Conservation (phyloP, 2,113 vertebrate genomes). For the Scatophagus argus region DNA sequence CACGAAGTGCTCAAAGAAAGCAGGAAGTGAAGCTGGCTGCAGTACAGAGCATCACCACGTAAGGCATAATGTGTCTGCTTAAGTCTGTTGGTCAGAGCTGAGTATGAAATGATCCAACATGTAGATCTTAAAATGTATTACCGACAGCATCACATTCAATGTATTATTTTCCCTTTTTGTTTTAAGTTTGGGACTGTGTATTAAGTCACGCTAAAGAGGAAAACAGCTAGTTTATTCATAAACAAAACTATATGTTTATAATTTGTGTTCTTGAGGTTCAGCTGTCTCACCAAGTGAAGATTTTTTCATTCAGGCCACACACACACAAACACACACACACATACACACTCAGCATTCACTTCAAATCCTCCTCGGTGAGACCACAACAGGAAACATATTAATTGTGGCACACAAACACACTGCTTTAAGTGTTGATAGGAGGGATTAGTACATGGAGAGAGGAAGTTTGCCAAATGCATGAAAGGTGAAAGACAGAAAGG, state of each 20-base stretch:
- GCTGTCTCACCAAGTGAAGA: background rate
- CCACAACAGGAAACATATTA: constrained; percentile 28
- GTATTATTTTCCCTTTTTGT: background rate
- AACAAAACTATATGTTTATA: background rate
- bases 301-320: too few species aligned
- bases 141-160: too few species aligned
- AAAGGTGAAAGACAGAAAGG: background rate
- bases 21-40: too few species aligned
- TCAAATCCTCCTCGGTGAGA: constrained; percentile 18
- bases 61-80: too few species aligned
- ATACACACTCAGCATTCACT: constrained; percentile 14
- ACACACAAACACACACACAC: too few species aligned
- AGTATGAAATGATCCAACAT: too few species aligned
- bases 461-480: constrained; percentile 8
- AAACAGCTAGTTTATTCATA: background rate
- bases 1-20: background rate
- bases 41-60: too few species aligned
- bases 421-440: constrained; percentile 7
- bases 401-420: constrained; percentile 42
- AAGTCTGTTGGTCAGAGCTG: background rate
- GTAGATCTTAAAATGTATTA: too few species aligned
- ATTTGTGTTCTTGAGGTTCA: constrained; percentile 1
- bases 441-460: constrained; percentile 7
- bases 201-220: background rate
- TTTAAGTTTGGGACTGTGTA: background rate